Base-by-base conservation (phyloP, 2,797 vertebrate genomes). In the Petrocephalus schoutedeni region DNA sequence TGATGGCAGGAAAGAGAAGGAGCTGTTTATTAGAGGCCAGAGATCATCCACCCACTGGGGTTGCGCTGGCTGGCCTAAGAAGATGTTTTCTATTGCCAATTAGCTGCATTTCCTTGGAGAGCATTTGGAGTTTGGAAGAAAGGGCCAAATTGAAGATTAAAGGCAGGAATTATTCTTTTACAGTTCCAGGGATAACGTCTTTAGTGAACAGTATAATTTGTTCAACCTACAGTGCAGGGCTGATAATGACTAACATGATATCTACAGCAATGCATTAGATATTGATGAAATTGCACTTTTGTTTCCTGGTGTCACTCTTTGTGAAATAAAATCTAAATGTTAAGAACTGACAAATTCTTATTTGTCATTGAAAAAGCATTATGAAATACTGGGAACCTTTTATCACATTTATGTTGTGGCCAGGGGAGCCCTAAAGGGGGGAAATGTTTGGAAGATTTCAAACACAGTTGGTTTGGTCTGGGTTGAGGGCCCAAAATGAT, bases 31-130 rank as follows among this genome's bases (percentile, higher is more conserved):
- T 32, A 58, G 53, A 64, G 88, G 88, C 9, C 71, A 83, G 67
- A 90, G 89, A 87, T 89, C 56, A 23, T 45, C 58, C 32, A 32
- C 87, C 49, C 88, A 45, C 84, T 16, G 58, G 80, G 88, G 86
- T 49, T 58, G 56, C 64, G 45, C 86, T 87, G 59, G 87, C 90
- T 59, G 88, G 89, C 87, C 56, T 21, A 54, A 90, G 87, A 85
- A 80, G 82, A 86, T 90, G 87, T 89, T 85, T 89, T 90, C 89
- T 82, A 86, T 71, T 87, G 87, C 85, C 89, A 90, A 90, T 91
- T 91, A 91, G 83, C 89, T 89, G 88, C 84, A 89, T 91, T 89
- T 89, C 89, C 88, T 89, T 86, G n/a, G 89, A 90, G 90, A 89
- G 88, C 9, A 57, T 88, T 85, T 88, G 88, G 90, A 90, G 89